phyloP scores from a whole-genome alignment of 2,113 vertebrate species.

The Agelaius tricolor region DNA sequence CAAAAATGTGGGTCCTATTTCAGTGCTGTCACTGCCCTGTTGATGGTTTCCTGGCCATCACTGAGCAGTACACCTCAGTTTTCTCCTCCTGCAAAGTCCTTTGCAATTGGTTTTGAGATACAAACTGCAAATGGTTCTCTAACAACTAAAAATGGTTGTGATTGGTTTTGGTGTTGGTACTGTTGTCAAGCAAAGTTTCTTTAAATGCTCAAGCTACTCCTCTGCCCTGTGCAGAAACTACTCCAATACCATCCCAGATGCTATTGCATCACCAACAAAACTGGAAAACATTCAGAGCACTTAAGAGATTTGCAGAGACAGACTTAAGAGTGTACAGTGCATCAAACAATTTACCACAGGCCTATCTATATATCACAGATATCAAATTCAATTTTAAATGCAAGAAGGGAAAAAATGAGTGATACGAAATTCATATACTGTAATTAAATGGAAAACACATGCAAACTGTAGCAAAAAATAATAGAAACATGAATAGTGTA shows the following conservation, averaged over 20 bases:
- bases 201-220: background rate
- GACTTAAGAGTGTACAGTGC: background rate
- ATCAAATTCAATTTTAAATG: constrained; percentile 38
- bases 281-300: constrained; percentile 6
- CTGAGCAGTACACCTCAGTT: background rate
- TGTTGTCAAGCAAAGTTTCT: background rate
- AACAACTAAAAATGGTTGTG: background rate
- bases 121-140: background rate
- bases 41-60: background rate
- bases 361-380: constrained; percentile 25
- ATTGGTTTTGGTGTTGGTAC: background rate
- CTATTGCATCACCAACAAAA: background rate
- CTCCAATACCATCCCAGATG: background rate
- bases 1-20: background rate
- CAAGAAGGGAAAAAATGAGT: constrained; percentile 16
- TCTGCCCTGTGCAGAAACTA: background rate
- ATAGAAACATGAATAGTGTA: constrained; percentile 32
- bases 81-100: background rate
- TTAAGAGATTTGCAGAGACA: constrained; percentile 17
- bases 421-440: constrained; percentile 14
- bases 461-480: constrained; percentile 58
- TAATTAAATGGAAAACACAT: constrained; percentile 66
- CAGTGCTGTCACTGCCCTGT: background rate
- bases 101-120: background rate
- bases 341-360: background rate